Percentiles rank a stretch among this genome's conserved stretches.
These are phyloP conservation scores for Agonum fuliginosum DNA, from an alignment of 2,888 invertebrate genomes.

Conservation along the genomic window DNA sequence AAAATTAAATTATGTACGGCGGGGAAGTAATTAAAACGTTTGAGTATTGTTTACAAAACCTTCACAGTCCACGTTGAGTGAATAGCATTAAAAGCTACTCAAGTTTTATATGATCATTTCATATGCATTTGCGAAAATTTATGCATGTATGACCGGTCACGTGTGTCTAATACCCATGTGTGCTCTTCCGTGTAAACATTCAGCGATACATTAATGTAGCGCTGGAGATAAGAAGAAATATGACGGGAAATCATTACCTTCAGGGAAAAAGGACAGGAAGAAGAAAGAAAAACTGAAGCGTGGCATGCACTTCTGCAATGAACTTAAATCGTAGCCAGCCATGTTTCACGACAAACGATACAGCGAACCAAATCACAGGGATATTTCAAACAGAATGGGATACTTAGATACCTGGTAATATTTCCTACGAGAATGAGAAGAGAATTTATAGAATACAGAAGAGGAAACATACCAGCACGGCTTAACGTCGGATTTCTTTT, in stretches of 20 bases:
- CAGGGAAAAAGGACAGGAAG: constrained; percentile 29
- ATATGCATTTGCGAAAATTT: too few relatives aligned
- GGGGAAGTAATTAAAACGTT: too few relatives aligned
- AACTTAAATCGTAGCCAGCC: constrained; percentile 49
- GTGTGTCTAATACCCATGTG: constrained; percentile 49
- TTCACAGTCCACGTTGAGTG: too few relatives aligned
- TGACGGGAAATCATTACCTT: constrained; percentile 42
- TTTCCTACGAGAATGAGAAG: too few relatives aligned
- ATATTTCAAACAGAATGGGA: constrained; percentile 35
- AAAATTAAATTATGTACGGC: too few relatives aligned
- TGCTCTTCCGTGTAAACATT: constrained; percentile 51
- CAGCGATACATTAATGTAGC: constrained; percentile 40
- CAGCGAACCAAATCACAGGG: background rate
- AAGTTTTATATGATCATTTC: too few relatives aligned
- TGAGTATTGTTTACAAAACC: too few relatives aligned
- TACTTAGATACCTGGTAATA: too few relatives aligned
- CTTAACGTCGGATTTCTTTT: too few relatives aligned
- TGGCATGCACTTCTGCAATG: constrained; percentile 55
- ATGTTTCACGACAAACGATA: constrained; percentile 46
- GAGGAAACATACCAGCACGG: too few relatives aligned
- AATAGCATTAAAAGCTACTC: too few relatives aligned
- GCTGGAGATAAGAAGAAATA: constrained; percentile 48
- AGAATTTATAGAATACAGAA: too few relatives aligned
- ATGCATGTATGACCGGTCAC: constrained; percentile 30
- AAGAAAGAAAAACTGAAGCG: constrained; percentile 41